A percentile compares a stretch with the other conserved stretches of the same genome.
phyloP scores from a whole-genome alignment of 1,140 invertebrate genomes.

The Ceratina australensis region DNA sequence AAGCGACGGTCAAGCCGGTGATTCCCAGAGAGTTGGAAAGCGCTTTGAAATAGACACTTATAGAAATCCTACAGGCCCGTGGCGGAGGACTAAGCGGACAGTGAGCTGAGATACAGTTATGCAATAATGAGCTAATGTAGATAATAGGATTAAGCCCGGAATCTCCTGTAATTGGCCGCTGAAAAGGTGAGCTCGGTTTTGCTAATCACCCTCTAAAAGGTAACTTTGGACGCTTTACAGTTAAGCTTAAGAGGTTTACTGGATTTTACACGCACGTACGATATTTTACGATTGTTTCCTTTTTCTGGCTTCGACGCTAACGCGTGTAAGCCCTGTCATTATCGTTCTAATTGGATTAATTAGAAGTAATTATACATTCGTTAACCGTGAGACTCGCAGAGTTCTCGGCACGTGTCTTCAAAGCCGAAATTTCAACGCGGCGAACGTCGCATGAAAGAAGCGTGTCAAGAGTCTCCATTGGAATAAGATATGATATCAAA shows the following conservation, averaged over 20 bases:
- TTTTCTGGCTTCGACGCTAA: constrained; percentile 40
- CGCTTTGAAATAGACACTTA: constrained; percentile 48
- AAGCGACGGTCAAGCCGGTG: not conserved
- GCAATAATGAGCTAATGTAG: constrained; percentile 77
- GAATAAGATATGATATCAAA: no score
- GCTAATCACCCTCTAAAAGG: constrained; percentile 71
- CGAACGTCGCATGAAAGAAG: not conserved
- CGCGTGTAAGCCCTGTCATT: constrained; percentile 33
- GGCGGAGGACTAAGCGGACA: constrained; percentile 45
- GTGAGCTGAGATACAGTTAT: constrained; percentile 62
- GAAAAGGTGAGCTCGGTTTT: constrained; percentile 76
- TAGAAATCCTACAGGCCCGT: constrained; percentile 32
- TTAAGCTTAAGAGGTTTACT: constrained; percentile 70
- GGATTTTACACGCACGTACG: constrained; percentile 43
- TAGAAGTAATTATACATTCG: constrained; percentile 52
- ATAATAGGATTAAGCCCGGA: constrained; percentile 75
- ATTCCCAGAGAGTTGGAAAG: constrained; percentile 19
- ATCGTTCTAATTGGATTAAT: constrained; percentile 48
- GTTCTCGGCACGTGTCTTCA: not conserved
- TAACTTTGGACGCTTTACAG: constrained; percentile 70
- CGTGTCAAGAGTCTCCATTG: not conserved
- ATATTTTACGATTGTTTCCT: constrained; percentile 63
- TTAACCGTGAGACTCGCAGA: constrained; percentile 20
- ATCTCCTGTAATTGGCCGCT: constrained; percentile 76
- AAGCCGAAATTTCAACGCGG: not conserved